Percentiles rank a stretch among this genome's conserved stretches.
Conservation (phyloP, 2,888 invertebrate species). For the Lucinisca nassula region DNA sequence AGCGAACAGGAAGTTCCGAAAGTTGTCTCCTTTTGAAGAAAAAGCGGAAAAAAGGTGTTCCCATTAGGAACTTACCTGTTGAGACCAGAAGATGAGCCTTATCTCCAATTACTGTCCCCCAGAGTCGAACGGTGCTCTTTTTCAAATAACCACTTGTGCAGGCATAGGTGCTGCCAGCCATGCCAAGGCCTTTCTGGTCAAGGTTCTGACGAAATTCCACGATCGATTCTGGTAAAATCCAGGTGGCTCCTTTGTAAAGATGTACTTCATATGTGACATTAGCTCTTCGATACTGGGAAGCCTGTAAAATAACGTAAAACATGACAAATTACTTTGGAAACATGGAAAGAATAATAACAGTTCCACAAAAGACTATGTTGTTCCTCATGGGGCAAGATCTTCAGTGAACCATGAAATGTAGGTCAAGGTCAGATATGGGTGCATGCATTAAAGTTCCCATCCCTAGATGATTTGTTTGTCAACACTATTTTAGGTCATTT, state of each 20-base stretch:
- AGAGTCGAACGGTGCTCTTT: conserved; percentile 61
- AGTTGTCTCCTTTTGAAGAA: no score
- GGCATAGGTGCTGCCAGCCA: conserved; percentile 33
- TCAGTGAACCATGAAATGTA: no score
- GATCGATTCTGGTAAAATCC: conserved; percentile 75
- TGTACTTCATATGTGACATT: conserved; percentile 78
- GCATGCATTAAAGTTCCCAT: no score
- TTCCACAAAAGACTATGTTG: no score
- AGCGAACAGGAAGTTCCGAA: no score
- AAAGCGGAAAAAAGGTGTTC: not conserved
- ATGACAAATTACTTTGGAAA: no score
- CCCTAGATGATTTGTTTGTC: no score
- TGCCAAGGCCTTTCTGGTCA: conserved; percentile 66
- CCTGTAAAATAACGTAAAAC: conserved; percentile 68
- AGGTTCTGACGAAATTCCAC: conserved; percentile 74
- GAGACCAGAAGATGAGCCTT: conserved; percentile 73
- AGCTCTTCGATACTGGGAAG: conserved; percentile 68
- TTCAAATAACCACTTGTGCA: conserved; percentile 38
- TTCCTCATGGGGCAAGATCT: no score
- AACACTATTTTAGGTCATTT: no score
- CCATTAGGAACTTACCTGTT: no score
- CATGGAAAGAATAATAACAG: no score
- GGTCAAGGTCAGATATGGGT: no score
- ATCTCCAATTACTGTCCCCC: conserved; percentile 75
- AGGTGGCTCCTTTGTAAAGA: conserved; percentile 75